Evolutionary conservation across 2,797 vertebrate species (phyloP).

Genomic region (Takifugu ocellatus): DNA sequence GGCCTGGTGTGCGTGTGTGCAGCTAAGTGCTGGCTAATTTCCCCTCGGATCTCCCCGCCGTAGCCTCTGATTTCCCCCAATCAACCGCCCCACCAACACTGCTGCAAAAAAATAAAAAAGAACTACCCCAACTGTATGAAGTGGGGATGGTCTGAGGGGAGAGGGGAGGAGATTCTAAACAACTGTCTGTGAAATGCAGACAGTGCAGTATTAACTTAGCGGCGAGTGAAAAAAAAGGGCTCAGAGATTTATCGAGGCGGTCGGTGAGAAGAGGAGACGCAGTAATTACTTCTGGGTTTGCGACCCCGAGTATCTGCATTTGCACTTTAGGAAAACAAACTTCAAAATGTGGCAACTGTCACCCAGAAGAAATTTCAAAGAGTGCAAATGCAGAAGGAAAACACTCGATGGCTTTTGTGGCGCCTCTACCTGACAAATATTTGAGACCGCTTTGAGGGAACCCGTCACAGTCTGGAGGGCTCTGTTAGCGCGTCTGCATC

Average conservation of each 20-base stretch:
- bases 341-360: conserved; percentile 1
- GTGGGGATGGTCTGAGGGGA: neutral
- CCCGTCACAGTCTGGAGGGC: neutral
- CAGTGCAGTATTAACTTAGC: neutral
- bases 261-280: conserved; percentile 23
- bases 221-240: neutral
- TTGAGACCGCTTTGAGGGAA: neutral
- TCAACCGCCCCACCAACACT: conserved; percentile 9
- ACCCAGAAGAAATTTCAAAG: conserved; percentile 5
- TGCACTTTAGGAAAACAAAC: conserved; percentile 17
- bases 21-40: conserved; percentile 73
- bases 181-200: neutral
- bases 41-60: conserved; percentile 63
- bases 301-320: conserved; percentile 21
- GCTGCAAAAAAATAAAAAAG: neutral
- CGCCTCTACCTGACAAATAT: neutral
- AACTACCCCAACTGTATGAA: conserved; percentile 7
- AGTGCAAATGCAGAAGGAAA: neutral
- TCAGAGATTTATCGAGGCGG: conserved; percentile 34
- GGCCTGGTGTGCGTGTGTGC: conserved; percentile 65
- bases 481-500: neutral
- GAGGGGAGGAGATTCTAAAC: neutral
- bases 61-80: conserved; percentile 39
- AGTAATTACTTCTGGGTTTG: conserved; percentile 39
- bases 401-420: neutral